Conservation (phyloP, 2,888 invertebrate genomes). For the Eupithecia centaureata region DNA sequence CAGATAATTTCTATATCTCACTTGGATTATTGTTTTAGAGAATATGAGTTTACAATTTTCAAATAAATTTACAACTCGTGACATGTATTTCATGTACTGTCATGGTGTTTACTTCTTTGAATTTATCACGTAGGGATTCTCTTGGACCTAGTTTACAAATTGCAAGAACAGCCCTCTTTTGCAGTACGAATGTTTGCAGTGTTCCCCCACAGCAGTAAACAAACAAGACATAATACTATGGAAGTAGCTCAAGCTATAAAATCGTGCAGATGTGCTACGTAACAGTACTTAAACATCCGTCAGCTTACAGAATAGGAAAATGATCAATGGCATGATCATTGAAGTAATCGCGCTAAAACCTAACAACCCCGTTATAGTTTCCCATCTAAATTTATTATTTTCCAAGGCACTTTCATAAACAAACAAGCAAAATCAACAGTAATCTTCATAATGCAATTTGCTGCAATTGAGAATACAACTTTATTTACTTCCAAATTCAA, state of each 20-base stretch:
- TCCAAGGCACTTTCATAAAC: constrained; percentile 12
- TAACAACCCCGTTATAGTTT: constrained; percentile 11
- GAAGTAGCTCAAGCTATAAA: background rate
- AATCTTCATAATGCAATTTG: constrained; percentile 50
- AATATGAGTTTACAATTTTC: too few species aligned
- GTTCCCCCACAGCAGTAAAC: too few species aligned
- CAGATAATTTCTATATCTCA: too few species aligned
- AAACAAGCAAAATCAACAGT: constrained; percentile 28
- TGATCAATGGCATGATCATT: constrained; percentile 16
- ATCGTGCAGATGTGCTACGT: background rate
- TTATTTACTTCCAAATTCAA: constrained; percentile 58
- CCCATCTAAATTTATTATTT: constrained; percentile 17
- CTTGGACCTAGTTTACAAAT: too few species aligned
- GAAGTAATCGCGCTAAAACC: constrained; percentile 20
- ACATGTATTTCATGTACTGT: too few species aligned
- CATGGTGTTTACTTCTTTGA: too few species aligned
- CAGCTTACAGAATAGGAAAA: background rate
- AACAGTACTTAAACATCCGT: background rate
- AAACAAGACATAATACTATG: too few species aligned
- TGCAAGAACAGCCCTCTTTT: too few species aligned
- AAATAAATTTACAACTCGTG: too few species aligned
- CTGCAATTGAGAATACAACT: constrained; percentile 51
- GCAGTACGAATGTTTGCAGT: too few species aligned
- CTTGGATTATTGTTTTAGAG: too few species aligned
- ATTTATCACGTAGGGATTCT: too few species aligned